Evolutionary conservation across 2,797 vertebrate species (phyloP).

Genomic region (Parauchenoglanis ngamensis): DNA sequence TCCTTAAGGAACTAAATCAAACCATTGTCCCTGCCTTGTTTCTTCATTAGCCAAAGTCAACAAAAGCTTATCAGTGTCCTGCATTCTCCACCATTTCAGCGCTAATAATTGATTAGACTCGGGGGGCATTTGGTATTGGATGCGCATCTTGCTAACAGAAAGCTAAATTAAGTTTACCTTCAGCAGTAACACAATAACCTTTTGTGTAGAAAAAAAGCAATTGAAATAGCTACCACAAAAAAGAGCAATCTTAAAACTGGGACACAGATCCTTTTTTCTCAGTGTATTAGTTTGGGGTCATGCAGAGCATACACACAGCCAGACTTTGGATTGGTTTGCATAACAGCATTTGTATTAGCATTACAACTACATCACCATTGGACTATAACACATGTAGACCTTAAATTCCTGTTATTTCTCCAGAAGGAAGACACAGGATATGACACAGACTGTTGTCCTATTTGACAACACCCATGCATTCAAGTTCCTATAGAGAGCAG

Average conservation of each 20-base stretch:
- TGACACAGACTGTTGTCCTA: too few relatives aligned
- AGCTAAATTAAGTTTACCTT: slow-evolving; percentile 79
- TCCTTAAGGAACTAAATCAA: slow-evolving; percentile 72
- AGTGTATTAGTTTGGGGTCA: neutral
- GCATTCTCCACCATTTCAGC: slow-evolving; percentile 73
- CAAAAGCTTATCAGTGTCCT: slow-evolving; percentile 78
- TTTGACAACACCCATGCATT: too few relatives aligned
- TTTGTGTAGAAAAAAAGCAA: slow-evolving; percentile 48
- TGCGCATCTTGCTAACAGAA: slow-evolving; percentile 64
- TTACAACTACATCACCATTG: too few relatives aligned
- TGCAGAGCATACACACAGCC: neutral
- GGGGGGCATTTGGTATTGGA: slow-evolving; percentile 71
- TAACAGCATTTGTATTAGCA: too few relatives aligned
- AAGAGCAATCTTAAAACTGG: neutral
- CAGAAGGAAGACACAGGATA: too few relatives aligned
- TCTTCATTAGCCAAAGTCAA: slow-evolving; percentile 74
- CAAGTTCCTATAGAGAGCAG: too few relatives aligned
- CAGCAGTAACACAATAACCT: slow-evolving; percentile 71
- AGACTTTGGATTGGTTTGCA: too few relatives aligned
- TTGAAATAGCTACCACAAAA: slow-evolving; percentile 24
- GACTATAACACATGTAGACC: too few relatives aligned
- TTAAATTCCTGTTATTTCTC: too few relatives aligned
- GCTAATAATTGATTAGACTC: slow-evolving; percentile 80
- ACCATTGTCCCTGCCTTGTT: slow-evolving; percentile 67
- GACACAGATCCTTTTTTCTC: neutral